A percentile compares a stretch with the other conserved stretches of the same genome.
Conservation (phyloP, 2,113 vertebrate species). For the Microcebus lehilahytsara region DNA sequence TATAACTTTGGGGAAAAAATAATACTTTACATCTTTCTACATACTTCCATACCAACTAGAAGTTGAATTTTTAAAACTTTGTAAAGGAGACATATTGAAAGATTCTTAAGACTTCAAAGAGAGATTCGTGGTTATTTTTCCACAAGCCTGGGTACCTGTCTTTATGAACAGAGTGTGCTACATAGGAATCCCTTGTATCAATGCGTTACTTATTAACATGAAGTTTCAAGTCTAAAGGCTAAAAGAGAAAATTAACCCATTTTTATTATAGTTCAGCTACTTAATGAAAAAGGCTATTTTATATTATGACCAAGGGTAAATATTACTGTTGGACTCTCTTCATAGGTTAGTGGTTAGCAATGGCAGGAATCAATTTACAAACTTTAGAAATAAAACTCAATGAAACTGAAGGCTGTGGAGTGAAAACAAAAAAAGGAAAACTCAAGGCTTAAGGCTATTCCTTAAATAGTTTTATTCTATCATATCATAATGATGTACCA, state of each 20-base stretch:
- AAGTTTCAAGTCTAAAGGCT: background rate
- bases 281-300: conserved; percentile 35
- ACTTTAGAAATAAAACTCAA: background rate
- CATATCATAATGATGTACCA: background rate
- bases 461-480: conserved; percentile 6
- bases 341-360: background rate
- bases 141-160: background rate
- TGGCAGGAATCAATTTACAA: background rate
- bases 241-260: background rate
- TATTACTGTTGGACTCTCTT: background rate
- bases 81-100: background rate
- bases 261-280: background rate
- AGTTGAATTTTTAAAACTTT: background rate
- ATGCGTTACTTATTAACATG: background rate
- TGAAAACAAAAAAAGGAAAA: too few relatives aligned
- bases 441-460: background rate
- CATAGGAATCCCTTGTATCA: background rate
- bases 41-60: conserved; percentile 14
- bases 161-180: background rate
- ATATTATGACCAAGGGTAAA: background rate
- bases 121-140: background rate
- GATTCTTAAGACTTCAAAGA: background rate
- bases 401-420: too few relatives aligned
- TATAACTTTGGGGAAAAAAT: background rate
- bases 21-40: background rate